Percentiles rank a stretch among this genome's conserved stretches.
These are phyloP conservation scores for Marisa cornuarietis DNA, from an alignment of 1,140 invertebrate species.

Conservation along the genomic window DNA sequence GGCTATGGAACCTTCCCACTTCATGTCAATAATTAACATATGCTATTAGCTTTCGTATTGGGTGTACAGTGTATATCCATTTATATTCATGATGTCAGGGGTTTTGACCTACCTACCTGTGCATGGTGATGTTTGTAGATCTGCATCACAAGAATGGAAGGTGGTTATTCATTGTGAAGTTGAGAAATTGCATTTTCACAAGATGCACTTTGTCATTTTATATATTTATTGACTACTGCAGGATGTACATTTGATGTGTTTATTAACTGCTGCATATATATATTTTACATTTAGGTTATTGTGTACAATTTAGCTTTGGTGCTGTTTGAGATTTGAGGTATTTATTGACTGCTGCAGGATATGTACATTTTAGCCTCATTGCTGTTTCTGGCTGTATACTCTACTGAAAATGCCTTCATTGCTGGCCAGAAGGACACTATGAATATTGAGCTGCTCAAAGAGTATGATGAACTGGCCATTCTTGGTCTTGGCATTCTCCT, in stretches of 20 bases:
- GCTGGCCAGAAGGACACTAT: constrained; percentile 29
- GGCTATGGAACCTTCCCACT: too few relatives aligned
- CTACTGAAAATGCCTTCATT: constrained; percentile 48
- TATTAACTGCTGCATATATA: not conserved
- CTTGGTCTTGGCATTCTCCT: constrained; percentile 35
- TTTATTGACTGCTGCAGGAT: constrained; percentile 42
- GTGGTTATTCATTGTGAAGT: not conserved
- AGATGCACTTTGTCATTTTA: not conserved
- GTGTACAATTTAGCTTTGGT: not conserved
- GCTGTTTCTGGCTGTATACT: constrained; percentile 48
- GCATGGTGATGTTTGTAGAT: not conserved
- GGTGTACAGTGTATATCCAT: not conserved
- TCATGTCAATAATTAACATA: too few relatives aligned
- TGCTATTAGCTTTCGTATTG: too few relatives aligned
- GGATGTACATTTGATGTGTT: not conserved
- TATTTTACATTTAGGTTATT: not conserved
- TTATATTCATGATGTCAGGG: not conserved
- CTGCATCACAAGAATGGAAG: not conserved
- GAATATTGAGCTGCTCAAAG: constrained; percentile 22
- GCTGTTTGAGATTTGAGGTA: not conserved
- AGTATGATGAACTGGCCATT: constrained; percentile 46
- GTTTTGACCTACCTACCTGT: not conserved
- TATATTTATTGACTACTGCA: not conserved
- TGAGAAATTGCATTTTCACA: too few relatives aligned
- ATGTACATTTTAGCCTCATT: constrained; percentile 51